These are phyloP conservation scores for Hesperophylax magnus DNA, from an alignment of 1,140 invertebrate species.

Conservation along the genomic window DNA sequence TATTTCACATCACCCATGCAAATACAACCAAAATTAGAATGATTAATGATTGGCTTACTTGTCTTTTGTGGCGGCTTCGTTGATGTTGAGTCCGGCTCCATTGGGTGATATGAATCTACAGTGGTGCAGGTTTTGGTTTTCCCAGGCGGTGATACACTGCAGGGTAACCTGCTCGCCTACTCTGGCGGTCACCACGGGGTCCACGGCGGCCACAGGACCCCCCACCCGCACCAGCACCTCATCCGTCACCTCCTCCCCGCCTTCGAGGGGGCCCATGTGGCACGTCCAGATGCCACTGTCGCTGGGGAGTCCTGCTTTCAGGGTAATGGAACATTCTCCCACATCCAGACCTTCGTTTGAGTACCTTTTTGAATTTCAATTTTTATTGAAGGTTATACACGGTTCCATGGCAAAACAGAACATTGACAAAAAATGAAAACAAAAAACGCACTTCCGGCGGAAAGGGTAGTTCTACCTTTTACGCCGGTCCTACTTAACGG, in stretches of 20 bases:
- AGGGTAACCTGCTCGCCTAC: slow-evolving; percentile 59
- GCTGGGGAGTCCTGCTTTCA: slow-evolving; percentile 56
- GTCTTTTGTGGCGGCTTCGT: slow-evolving; percentile 41
- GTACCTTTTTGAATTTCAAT: slow-evolving; percentile 59
- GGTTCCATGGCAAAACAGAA: no score
- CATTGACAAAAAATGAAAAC: background rate
- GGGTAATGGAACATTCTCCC: slow-evolving; percentile 66
- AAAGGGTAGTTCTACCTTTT: no score
- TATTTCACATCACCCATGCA: no score
- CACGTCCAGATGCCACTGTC: slow-evolving; percentile 65
- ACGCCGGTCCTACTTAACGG: no score
- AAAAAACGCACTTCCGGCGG: no score
- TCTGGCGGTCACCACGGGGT: slow-evolving; percentile 53
- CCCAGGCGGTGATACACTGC: slow-evolving; percentile 63
- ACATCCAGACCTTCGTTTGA: slow-evolving; percentile 61
- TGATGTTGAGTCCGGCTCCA: slow-evolving; percentile 47
- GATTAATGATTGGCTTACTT: slow-evolving; percentile 35
- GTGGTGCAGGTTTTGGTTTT: slow-evolving; percentile 62
- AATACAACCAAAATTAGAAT: no score
- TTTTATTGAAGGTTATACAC: no score
- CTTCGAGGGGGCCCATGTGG: slow-evolving; percentile 62
- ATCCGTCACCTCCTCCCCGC: slow-evolving; percentile 62
- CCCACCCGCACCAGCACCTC: slow-evolving; percentile 61
- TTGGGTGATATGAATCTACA: slow-evolving; percentile 60
- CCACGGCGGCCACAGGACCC: slow-evolving; percentile 63